These are phyloP conservation scores for Caenorhabditis latens DNA, from an alignment of 1,140 invertebrate species.

Conservation along the genomic window DNA sequence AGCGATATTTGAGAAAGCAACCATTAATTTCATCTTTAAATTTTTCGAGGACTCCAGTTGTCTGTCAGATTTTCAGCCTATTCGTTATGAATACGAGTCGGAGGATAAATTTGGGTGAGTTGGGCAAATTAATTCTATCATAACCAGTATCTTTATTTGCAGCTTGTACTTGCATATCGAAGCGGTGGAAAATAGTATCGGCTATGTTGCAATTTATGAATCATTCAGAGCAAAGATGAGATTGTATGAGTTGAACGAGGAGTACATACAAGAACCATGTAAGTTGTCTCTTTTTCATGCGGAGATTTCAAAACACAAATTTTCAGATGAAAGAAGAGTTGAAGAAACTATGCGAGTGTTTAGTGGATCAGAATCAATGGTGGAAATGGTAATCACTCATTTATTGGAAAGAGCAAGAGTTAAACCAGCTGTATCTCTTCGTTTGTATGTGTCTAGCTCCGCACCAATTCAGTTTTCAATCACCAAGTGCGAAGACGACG, in stretches of 20 bases:
- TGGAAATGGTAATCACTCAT: not conserved
- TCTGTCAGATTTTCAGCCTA: not conserved
- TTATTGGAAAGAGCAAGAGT: not conserved
- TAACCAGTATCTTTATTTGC: no score
- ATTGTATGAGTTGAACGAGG: not conserved
- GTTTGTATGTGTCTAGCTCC: not conserved
- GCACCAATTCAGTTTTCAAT: not conserved
- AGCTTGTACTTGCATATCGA: conserved; percentile 22
- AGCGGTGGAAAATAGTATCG: not conserved
- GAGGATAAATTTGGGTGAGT: not conserved
- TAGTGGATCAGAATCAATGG: not conserved
- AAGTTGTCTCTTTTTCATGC: not conserved
- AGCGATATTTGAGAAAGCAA: not conserved
- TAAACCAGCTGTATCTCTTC: not conserved
- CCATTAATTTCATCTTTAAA: not conserved
- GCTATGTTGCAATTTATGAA: conserved; percentile 10
- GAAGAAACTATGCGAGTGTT: not conserved
- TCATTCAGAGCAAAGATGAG: not conserved
- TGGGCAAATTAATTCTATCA: not conserved
- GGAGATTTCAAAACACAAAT: not conserved
- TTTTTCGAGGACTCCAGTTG: not conserved
- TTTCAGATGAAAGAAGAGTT: not conserved
- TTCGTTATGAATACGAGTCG: not conserved
- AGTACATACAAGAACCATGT: not conserved
- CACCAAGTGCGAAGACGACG: not conserved